Conservation (phyloP, 64 coral and sea anemone species). For the Stylophora pistillata region DNA sequence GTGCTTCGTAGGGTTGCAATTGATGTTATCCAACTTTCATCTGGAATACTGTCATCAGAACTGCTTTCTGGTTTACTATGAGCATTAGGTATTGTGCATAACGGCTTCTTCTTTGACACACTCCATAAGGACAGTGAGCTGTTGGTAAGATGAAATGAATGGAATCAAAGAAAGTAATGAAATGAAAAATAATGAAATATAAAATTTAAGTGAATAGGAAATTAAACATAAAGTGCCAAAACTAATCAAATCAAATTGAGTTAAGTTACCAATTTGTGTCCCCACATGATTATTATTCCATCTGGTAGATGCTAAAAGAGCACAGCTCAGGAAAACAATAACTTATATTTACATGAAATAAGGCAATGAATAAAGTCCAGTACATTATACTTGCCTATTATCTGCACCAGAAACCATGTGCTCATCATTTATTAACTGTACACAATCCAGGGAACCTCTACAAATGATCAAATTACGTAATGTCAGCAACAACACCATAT, state of each 20-base stretch:
- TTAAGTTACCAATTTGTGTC: no score
- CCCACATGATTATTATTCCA: no score
- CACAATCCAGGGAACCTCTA: conserved; percentile 89
- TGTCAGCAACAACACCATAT: no score
- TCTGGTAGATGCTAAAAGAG: no score
- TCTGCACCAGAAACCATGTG: conserved; percentile 93
- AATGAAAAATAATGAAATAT: no score
- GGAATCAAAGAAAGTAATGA: no score
- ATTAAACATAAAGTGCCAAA: no score
- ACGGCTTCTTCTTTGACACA: conserved; percentile 83
- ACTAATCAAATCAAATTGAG: no score
- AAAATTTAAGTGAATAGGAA: no score
- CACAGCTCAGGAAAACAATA: no score
- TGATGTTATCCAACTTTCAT: conserved; percentile 93
- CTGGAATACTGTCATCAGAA: conserved; percentile 57
- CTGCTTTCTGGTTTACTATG: conserved; percentile 57
- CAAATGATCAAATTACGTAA: not conserved
- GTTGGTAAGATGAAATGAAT: not conserved
- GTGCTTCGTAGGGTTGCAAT: conserved; percentile 72
- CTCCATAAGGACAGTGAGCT: conserved; percentile 93
- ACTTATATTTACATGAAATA: not conserved
- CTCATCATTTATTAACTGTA: conserved; percentile 89
- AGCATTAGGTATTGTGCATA: conserved; percentile 73
- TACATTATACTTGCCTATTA: conserved; percentile 67
- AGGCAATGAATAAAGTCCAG: not conserved